Base-by-base conservation (phyloP, 2,113 vertebrate species). In the rabbit (Oryctolagus cuniculus) region DNA sequence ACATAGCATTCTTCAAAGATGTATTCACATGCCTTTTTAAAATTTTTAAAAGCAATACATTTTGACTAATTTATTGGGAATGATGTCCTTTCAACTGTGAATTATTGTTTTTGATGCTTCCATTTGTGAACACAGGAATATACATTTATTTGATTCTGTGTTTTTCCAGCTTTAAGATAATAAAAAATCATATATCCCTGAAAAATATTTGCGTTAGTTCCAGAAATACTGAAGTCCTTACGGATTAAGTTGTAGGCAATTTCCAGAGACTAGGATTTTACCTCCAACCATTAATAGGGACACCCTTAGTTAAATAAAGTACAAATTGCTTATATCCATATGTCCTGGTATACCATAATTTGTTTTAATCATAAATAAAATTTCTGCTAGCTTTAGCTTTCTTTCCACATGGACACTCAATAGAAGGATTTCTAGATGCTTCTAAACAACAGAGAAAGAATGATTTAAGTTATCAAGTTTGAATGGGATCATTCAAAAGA, bases 131-230 rank as follows among this genome's bases (percentile, higher is more conserved):
- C n/a, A 44, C 19, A 94, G 6, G 34, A 36, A 83, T 16, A 17
- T 5, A 22, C 31, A 3, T 75, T 90, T 93, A 11, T 29, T 93
- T 89, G 72, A 55, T 55, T 87, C 34, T 81, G 21, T 66, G 17
- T 70, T 34, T 70, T n/a, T 9, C 31, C 31, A 70, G 31, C n/a
- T 70, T 70, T n/a, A 70, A 70, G 31, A 24, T 79, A 21, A 22
- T 80, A 3, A 79, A 88, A 53, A 87, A 58, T 55, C 58, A 15
- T 79, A 67, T 53, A 2, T 51, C 61, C 7, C 22, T 77, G 27
- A 80, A 91, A 93, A 85, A 44, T 81, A 81, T 93, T 85, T 67
- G 2, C 19, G 81, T 49, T 22, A 51, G 66, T 90, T 89, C 11
- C 82, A 38, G 25, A 90, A 82, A 89, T 53, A 53, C 4, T 64